A percentile compares a stretch with the other conserved stretches of the same genome.
These are phyloP conservation scores for Danio albolineatus DNA, from an alignment of 2,797 vertebrate species.

Conservation along the genomic window DNA sequence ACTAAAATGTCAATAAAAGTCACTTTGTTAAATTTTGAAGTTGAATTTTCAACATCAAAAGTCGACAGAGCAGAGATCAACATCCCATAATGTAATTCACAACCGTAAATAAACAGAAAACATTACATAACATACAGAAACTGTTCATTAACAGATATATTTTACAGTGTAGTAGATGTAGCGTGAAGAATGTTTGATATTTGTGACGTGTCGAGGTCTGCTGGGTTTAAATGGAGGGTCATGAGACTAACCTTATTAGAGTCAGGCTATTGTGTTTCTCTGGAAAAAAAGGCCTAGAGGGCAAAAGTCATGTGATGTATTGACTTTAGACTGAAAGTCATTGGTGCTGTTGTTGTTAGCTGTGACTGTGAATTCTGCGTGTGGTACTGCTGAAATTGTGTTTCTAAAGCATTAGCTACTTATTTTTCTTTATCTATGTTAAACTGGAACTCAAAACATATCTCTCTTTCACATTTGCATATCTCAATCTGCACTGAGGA, in stretches of 20 bases:
- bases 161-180: background rate
- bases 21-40: no score
- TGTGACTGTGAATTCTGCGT: background rate
- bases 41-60: no score
- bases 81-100: no score
- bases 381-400: background rate
- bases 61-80: no score
- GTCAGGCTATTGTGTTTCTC: constrained; percentile 14
- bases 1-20: no score
- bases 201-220: background rate
- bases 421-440: background rate
- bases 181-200: background rate
- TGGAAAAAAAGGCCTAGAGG: background rate
- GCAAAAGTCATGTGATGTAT: constrained; percentile 32
- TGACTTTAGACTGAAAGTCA: background rate
- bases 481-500: background rate
- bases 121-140: no score
- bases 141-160: no score
- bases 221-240: constrained; percentile 38
- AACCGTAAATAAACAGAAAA: no score
- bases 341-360: constrained; percentile 7
- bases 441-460: background rate
- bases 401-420: background rate
- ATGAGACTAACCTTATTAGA: constrained; percentile 25
- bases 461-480: background rate